phyloP scores from a whole-genome alignment of 1,140 invertebrate genomes.

The Trypoxylus dichotomus region DNA sequence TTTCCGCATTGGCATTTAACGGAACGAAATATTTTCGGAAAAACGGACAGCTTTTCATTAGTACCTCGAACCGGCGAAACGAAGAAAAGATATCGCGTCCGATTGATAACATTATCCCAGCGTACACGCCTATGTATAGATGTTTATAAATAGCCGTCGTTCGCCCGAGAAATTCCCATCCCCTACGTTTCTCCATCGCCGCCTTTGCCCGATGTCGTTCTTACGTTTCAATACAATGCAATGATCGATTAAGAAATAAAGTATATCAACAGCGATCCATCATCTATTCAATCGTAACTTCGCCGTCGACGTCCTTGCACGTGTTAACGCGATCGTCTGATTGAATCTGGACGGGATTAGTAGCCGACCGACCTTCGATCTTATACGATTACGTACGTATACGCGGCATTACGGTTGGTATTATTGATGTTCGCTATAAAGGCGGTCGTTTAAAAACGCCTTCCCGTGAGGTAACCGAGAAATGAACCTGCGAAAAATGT shows the following conservation, averaged over 20 bases:
- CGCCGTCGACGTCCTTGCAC: not conserved
- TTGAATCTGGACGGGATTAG: not conserved
- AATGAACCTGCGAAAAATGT: not conserved
- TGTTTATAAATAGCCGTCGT: not conserved
- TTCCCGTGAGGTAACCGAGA: not conserved
- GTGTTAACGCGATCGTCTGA: not conserved
- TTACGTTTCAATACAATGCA: not conserved
- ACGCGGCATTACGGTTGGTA: not conserved
- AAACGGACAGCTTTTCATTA: too few species aligned
- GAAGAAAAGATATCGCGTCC: too few species aligned
- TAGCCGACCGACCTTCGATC: not conserved
- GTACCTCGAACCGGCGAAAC: too few species aligned
- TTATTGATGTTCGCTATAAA: not conserved
- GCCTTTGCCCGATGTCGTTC: not conserved
- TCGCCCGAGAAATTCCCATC: not conserved
- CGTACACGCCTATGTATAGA: too few species aligned
- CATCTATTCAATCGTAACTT: not conserved
- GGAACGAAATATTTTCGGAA: too few species aligned
- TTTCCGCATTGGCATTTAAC: too few species aligned
- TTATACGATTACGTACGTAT: not conserved
- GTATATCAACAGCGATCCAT: not conserved
- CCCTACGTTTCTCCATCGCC: not conserved
- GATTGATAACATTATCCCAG: too few species aligned
- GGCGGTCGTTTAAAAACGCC: not conserved
- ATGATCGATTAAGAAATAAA: conserved; percentile 6